These are phyloP conservation scores for Thrips palmi DNA, from an alignment of 1,140 invertebrate genomes.

Conservation along the genomic window DNA sequence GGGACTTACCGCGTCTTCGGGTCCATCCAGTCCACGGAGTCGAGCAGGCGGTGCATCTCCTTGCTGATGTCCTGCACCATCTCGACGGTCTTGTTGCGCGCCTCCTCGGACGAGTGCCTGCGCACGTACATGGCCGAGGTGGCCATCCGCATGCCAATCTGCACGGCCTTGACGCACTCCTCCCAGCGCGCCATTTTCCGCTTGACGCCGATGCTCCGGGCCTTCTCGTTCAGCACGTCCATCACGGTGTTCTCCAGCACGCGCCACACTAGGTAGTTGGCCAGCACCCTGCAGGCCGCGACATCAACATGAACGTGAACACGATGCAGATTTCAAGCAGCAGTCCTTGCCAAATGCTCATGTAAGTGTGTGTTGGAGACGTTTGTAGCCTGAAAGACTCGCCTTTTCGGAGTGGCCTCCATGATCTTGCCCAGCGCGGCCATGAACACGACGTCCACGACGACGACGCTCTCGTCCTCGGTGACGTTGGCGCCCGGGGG, in stretches of 20 bases:
- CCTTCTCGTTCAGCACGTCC: slow-evolving; percentile 32
- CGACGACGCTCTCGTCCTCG: slow-evolving; percentile 31
- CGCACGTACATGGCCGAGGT: slow-evolving; percentile 36
- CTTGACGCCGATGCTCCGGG: slow-evolving; percentile 31
- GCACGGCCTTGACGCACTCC: slow-evolving; percentile 30
- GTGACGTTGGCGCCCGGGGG: slow-evolving; percentile 15
- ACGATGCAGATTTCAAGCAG: neutral
- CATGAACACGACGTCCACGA: slow-evolving; percentile 40
- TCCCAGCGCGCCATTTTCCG: slow-evolving; percentile 34
- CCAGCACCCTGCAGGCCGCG: slow-evolving; percentile 29
- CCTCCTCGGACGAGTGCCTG: slow-evolving; percentile 32
- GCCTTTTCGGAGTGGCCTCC: slow-evolving; percentile 30
- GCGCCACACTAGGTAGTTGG: slow-evolving; percentile 45
- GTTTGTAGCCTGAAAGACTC: too few relatives aligned
- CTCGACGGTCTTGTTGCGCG: slow-evolving; percentile 32
- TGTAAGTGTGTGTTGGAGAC: slow-evolving; percentile 7
- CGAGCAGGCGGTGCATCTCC: slow-evolving; percentile 34
- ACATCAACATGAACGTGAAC: neutral
- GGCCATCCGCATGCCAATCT: slow-evolving; percentile 30
- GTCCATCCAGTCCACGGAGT: slow-evolving; percentile 52
- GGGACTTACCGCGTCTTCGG: slow-evolving; percentile 33
- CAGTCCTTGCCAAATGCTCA: neutral
- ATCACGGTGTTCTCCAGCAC: slow-evolving; percentile 30
- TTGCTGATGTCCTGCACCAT: slow-evolving; percentile 45
- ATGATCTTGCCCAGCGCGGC: slow-evolving; percentile 31